Base-by-base conservation (phyloP, 2,113 vertebrate species). In the Neofelis nebulosa region DNA sequence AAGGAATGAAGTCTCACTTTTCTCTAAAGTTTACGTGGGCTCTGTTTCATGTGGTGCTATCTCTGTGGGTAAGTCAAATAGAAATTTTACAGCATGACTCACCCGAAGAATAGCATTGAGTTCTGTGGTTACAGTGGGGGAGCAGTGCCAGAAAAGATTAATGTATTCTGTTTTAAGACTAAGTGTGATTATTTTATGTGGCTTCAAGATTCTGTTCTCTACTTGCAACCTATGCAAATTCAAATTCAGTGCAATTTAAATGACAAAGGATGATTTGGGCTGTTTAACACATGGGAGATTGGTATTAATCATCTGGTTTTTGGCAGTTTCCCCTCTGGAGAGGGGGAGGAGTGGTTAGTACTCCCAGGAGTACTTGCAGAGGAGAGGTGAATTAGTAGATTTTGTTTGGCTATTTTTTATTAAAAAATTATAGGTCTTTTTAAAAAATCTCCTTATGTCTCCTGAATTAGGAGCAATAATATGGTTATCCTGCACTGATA, bases 231-330 rank as follows among this genome's bases (percentile, higher is more conserved):
- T 98, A 81, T 94, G 85, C 86, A 98, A 97, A 98, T 74, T 0
- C 33, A 88, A 83, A 36, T 94, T 95, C 91, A 93, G 45, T 92
- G 65, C 96, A 82, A 95, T 98, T 97, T 98, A 93, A 95, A 78
- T 98, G 95, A 97, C 97, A 98, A 98, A 98, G 91, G 97, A 73
- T 61, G 89, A 94, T 18, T 96, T 89, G 82, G 80, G 23, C 81
- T 94, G 9, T 7, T 33, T 97, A 98, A 89, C 96, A 97, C 96
- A 94, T 96, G 97, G 97, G 87, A 97, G 66, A 88, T 31, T 91
- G n/a, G 7, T 83, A 91, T 98, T 97, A 97, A 95, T 16, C 88
- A 81, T 29, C 79, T 95, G 92, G 78, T 89, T 98, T 87, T 98
- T 95, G 97, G 95, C 74, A 89, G 71, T 55, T 92, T 69, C 71